Base-by-base conservation (phyloP, 2,888 invertebrate genomes). In the Drosophila lutescens region DNA sequence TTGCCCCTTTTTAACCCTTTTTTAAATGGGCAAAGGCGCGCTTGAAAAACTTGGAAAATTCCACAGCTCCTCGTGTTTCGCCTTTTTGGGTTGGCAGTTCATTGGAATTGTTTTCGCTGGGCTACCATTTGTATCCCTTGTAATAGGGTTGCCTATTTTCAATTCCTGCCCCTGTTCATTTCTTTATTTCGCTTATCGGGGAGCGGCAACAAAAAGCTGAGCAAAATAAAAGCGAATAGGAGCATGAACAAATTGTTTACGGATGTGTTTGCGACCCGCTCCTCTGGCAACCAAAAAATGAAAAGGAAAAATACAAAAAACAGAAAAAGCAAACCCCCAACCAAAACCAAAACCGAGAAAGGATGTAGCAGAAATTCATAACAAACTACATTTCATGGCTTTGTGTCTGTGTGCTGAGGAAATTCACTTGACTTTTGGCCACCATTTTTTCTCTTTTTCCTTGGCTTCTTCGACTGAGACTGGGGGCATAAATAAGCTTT, bases 381-480 rank as follows among this genome's bases (percentile, higher is more conserved):
- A 83, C 88, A 88, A 83, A 83, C 80, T 84, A 86, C 88, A 83
- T 83, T 83, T 86, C 82, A 85, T 85, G 82, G 71, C 82, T 71
- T 38, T 70, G 72, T 71, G 68, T 66, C 72, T 74, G 47, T 76
- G 57, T 67, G 73, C 66, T 72, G 69, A 82, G 82, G 78, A 81
- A 81, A 81, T 85, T 87, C 82, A 81, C 85, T 87, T 87, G 87
- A 87, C 83, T 86, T 78, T 87, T 87, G 84, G 80, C 83, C 77
- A 84, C 74, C 78, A 79, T 80, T 78, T 74, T 79, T 84, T 41
- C 3, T 3, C 17, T 49, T 49, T 74, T 76, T 79, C 46, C 46
- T 62, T 55, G 54, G 67, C 49, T 49, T 53, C 54, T 49, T 32
- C 40, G 44, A 54, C 58, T 63, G 66, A 56, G 58, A 63, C 76